Percentiles rank a stretch among this genome's conserved stretches.
These are phyloP conservation scores for Himalopsyche phryganea DNA, from an alignment of 1,140 invertebrate genomes.

Conservation along the genomic window DNA sequence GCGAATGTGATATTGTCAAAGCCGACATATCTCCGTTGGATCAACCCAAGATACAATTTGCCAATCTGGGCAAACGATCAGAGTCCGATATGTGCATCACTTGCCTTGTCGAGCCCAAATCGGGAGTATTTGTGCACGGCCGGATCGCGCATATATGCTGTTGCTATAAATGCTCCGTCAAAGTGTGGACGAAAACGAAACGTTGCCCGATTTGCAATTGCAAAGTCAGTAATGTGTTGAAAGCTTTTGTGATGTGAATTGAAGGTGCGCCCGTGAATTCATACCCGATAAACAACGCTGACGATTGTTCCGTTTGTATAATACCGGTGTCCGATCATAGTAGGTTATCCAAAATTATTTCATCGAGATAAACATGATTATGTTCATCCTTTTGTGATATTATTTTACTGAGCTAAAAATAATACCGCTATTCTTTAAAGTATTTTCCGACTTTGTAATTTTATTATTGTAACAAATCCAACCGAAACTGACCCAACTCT, in stretches of 20 bases:
- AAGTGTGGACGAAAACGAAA: conserved; percentile 58
- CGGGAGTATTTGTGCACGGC: conserved; percentile 64
- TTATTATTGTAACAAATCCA: too few relatives aligned
- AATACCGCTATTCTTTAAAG: too few relatives aligned
- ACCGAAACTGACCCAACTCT: too few relatives aligned
- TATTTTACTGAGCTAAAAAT: too few relatives aligned
- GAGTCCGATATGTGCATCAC: conserved; percentile 55
- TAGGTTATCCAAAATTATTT: conserved; percentile 3
- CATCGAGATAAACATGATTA: too few relatives aligned
- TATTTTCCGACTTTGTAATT: too few relatives aligned
- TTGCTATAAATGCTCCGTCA: conserved; percentile 64
- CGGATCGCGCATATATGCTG: conserved; percentile 62
- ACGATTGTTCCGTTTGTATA: background rate
- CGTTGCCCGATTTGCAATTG: conserved; percentile 65
- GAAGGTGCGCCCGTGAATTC: background rate
- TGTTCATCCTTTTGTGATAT: conserved; percentile 29
- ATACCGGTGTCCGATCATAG: background rate
- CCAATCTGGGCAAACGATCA: background rate
- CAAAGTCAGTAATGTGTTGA: conserved; percentile 61
- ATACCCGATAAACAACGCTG: background rate
- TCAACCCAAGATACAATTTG: too few relatives aligned
- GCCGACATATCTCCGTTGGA: background rate
- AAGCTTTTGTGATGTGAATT: conserved; percentile 50
- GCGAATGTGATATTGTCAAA: conserved; percentile 1
- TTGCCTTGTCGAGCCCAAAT: conserved; percentile 58